phyloP scores from a whole-genome alignment of 1,140 invertebrate species.

The Helicoverpa zea region DNA sequence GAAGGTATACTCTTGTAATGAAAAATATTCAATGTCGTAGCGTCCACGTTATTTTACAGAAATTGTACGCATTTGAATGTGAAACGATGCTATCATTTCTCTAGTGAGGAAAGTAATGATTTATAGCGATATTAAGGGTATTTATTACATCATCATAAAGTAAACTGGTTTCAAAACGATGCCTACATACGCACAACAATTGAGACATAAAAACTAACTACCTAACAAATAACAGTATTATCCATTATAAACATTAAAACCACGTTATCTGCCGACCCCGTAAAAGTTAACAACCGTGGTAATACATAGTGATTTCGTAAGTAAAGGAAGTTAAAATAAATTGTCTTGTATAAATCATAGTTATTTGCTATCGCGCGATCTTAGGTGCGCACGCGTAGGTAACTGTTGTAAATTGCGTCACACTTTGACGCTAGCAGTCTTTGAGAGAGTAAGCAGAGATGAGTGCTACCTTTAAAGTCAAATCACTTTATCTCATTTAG shows the following conservation, averaged over 20 bases:
- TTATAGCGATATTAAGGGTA: too few species aligned
- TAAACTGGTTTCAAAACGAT: neutral
- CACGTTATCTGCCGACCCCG: conserved; percentile 38
- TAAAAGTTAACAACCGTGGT: conserved; percentile 38
- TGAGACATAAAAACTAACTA: conserved; percentile 32
- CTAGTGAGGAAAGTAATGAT: too few species aligned
- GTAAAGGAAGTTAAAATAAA: conserved; percentile 31
- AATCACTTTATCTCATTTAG: too few species aligned
- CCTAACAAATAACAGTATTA: conserved; percentile 29
- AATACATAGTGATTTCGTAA: conserved; percentile 35
- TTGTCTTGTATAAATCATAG: conserved; percentile 33
- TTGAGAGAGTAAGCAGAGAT: neutral
- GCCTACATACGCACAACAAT: neutral
- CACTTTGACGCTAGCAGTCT: neutral
- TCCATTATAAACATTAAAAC: conserved; percentile 21
- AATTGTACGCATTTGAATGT: too few species aligned
- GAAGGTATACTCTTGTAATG: too few species aligned
- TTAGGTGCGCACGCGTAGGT: neutral
- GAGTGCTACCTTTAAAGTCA: too few species aligned
- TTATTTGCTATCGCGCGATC: conserved; percentile 33
- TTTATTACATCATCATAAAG: neutral
- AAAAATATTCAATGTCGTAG: too few species aligned
- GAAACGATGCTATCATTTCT: too few species aligned
- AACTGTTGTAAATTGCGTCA: conserved; percentile 31
- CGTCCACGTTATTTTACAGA: too few species aligned